Conservation (phyloP, 2,113 vertebrate species). For the Lycocorax pyrrhopterus region DNA sequence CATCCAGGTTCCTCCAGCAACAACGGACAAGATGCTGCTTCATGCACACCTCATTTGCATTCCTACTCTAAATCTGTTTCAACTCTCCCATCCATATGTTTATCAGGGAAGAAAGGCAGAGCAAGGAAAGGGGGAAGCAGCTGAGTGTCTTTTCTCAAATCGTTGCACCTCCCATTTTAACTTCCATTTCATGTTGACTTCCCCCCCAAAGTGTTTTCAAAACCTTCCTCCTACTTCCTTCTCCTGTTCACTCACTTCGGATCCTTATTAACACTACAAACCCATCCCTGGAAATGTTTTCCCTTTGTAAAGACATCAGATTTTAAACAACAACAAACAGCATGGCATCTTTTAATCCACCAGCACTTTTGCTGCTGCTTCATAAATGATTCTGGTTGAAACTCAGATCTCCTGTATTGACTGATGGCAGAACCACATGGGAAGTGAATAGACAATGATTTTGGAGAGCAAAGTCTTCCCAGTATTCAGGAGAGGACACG, state of each 20-base stretch:
- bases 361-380: not conserved
- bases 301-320: not conserved
- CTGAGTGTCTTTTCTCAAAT: not conserved
- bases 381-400: slow-evolving; percentile 8
- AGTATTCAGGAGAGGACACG: not conserved
- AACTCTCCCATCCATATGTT: not conserved
- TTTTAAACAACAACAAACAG: slow-evolving; percentile 1
- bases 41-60: slow-evolving; percentile 30
- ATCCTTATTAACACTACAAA: slow-evolving; percentile 29
- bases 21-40: not conserved
- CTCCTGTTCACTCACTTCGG: not conserved
- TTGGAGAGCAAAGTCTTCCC: not conserved
- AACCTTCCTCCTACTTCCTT: not conserved
- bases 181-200: not conserved
- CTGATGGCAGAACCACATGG: not conserved
- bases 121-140: not conserved
- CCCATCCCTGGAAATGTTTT: not conserved
- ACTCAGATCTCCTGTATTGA: not conserved
- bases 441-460: not conserved
- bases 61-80: slow-evolving; percentile 43
- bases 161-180: not conserved
- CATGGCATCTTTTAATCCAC: not conserved
- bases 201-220: not conserved
- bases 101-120: slow-evolving; percentile 9
- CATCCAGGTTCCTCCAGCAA: slow-evolving; percentile 17